Conservation (phyloP, 2,888 invertebrate genomes). For the Oxystoma pomonae region DNA sequence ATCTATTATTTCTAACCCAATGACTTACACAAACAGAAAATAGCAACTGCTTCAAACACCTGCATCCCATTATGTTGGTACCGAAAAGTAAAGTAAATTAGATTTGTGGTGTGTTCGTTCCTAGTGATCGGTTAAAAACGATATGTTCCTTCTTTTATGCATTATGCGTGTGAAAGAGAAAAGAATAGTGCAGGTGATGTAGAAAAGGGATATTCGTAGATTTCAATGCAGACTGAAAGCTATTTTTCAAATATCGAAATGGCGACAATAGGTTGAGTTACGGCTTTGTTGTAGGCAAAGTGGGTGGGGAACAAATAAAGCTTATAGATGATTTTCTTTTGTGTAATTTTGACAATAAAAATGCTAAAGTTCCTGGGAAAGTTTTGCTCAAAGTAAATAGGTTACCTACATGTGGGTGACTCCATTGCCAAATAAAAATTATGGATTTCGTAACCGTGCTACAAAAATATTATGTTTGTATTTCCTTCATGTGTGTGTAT, state of each 20-base stretch:
- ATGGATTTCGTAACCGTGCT: too few species aligned
- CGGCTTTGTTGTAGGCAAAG: not conserved
- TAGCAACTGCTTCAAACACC: not conserved
- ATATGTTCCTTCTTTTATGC: not conserved
- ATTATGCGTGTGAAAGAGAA: not conserved
- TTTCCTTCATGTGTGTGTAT: too few species aligned
- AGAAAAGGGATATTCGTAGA: too few species aligned
- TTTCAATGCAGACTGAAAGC: not conserved
- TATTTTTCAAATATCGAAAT: not conserved
- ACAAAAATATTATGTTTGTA: too few species aligned
- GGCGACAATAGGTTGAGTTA: not conserved
- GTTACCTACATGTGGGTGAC: too few species aligned
- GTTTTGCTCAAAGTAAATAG: not conserved
- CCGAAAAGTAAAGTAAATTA: not conserved
- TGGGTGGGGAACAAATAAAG: constrained; percentile 5
- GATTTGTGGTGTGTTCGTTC: not conserved
- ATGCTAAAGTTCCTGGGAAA: not conserved
- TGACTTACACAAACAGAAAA: not conserved
- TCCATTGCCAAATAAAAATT: too few species aligned
- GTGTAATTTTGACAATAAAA: not conserved
- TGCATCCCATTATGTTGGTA: not conserved
- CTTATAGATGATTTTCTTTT: not conserved
- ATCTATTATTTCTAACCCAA: not conserved
- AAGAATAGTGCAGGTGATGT: not conserved
- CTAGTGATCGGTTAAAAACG: not conserved